Evolutionary conservation across 2,797 vertebrate species (phyloP), one percentile per base, ranked within the genome.

Genomic region (Iguana delicatissima): DNA sequence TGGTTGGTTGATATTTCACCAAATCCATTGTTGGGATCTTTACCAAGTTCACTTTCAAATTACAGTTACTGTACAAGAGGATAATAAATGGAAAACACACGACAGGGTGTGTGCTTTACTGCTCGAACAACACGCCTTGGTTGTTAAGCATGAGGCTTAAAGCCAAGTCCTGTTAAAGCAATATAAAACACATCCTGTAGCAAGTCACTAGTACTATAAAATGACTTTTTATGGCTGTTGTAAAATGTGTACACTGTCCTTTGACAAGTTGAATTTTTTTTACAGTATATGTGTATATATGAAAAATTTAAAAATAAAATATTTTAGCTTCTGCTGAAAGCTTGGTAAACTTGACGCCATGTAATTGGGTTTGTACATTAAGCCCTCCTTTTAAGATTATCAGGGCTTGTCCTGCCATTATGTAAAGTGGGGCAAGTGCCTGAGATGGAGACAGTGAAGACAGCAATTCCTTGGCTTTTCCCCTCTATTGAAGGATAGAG

Each of bases 31-130:
- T 77, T 59, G 67, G 64, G 64, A 7, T 0, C 0, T 55, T 82
- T 72, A 55, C 42, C n/a, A 52, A 6, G 2, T 59, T 91, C 50
- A 22, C 38, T 89, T 92, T 92, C 35, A 82, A 85, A 89, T 52
- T 14, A 69, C 50, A 26, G 74, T 86, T 90, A 79, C 79, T 73
- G 46, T 74, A 38, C 0, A 42, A 88, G 85, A 93, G 62, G 92
- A 93, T 95, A 95, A 96, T 96, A 96, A 64, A 86, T 88, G 80
- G 90, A 90, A 93, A n/a, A 85, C n/a, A 50, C 93, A 95, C 24
- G 52, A 94, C 95, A 85, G 93, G 93, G 95, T 79, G 96, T 95
- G 95, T 80, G 89, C 91, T 90, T 0, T 18, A 57, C 91, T 89
- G 94, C 94, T 93, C 91, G 86, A 93, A 94, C 92, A 94, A 89